Base-by-base conservation (phyloP, 2,797 vertebrate species). In the Tokudaia muenninki region DNA sequence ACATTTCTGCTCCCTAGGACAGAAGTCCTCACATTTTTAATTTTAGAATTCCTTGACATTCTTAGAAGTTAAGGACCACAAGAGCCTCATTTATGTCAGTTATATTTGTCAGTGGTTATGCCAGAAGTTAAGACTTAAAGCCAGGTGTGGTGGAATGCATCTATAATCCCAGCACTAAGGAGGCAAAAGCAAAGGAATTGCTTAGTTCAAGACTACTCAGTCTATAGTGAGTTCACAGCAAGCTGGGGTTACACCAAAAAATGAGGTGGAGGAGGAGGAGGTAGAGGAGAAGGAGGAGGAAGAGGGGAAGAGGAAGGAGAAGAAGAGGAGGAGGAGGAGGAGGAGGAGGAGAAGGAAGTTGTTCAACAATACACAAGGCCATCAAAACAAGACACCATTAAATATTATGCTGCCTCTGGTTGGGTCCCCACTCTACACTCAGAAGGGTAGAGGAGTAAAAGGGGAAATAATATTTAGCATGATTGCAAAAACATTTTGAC, bases 111-210 rank as follows among this genome's bases (percentile, higher is more conserved):
- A 87, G 44, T 22, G 74, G 4, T 4, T 88, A 65, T 47, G 74
- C 52, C 86, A 92, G 50, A 87, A 87, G 80, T 77, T 34, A 96
- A 97, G 91, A 91, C 75, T 34, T 77, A 86, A 19, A 80, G 44
- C 52, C n/a, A 52, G 31, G 12, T 70, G 44, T 70, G 13, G 44
- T 50, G 29, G 63, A 22, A 47, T 29, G 12, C 26, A 14, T 44
- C 37, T 31, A 34, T 65, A 65, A 65, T 44, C 41, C 29, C 5
- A 86, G 63, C 44, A 52, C 83, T 86, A 13, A 50, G 63, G 31
- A 86, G 19, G 19, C 19, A 50, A 34, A 65, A 19, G 31, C 19
- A n/a, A 50, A 9, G 0, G 19, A 16, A 65, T 84, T 29, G 50
- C 61, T 65, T 44, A 84, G 63, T 50, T 52, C 44, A 86, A 70